A percentile compares a stretch with the other conserved stretches of the same genome.
Conservation (phyloP, 1,140 invertebrate genomes). For the Gonatopus flavifemur region DNA sequence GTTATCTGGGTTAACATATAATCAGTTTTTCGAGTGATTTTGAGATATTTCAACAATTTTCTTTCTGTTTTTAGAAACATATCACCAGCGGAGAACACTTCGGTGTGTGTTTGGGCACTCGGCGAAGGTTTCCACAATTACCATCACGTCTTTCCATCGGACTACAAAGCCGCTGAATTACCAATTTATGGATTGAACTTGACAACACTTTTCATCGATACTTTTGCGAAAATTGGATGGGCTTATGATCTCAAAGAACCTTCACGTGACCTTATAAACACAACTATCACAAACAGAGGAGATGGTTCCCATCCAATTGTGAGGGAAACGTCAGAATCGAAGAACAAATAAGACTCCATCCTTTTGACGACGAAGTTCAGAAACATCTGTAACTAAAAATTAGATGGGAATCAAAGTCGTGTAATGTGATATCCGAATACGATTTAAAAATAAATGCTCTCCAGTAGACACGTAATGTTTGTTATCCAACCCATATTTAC, state of each 20-base stretch:
- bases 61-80: constrained; percentile 14
- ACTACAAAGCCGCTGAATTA: constrained; percentile 70
- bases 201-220: constrained; percentile 61
- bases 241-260: constrained; percentile 70
- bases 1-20: too few relatives aligned
- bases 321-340: constrained; percentile 1
- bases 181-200: constrained; percentile 59
- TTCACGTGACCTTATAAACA: constrained; percentile 58
- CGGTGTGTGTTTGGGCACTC: constrained; percentile 29
- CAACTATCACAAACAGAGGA: constrained; percentile 57
- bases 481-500: too few relatives aligned
- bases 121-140: constrained; percentile 78
- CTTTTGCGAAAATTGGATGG: constrained; percentile 58
- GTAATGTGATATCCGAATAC: too few relatives aligned
- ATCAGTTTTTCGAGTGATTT: too few relatives aligned
- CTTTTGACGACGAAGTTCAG: too few relatives aligned
- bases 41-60: too few relatives aligned
- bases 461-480: too few relatives aligned
- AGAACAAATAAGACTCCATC: too few relatives aligned
- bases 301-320: constrained; percentile 1
- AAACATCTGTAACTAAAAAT: too few relatives aligned
- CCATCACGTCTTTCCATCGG: constrained; percentile 79
- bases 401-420: too few relatives aligned
- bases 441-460: too few relatives aligned
- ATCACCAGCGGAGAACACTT: constrained; percentile 36